A percentile compares a stretch with the other conserved stretches of the same genome.
These are phyloP conservation scores for Drosophila micromelanica DNA, from an alignment of 1,140 invertebrate genomes.

Conservation along the genomic window DNA sequence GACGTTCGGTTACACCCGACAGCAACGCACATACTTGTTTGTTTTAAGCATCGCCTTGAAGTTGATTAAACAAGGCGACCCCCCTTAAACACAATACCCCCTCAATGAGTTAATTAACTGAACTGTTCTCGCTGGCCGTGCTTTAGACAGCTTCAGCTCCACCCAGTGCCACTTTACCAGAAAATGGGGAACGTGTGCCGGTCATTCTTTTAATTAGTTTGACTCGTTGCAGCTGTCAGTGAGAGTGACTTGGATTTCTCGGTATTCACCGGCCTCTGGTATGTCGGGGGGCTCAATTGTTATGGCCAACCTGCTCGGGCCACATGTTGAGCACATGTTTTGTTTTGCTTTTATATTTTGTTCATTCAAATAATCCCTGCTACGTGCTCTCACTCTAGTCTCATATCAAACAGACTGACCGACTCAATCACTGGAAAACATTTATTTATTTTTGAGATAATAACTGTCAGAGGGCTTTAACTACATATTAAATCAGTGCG, in stretches of 20 bases:
- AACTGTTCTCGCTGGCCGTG: constrained; percentile 1
- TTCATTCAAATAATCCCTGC: constrained; percentile 20
- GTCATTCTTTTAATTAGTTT: constrained; percentile 47
- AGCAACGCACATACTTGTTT: no score
- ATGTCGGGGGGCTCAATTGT: not conserved
- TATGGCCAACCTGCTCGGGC: constrained; percentile 31
- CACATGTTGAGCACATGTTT: constrained; percentile 34
- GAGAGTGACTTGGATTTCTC: constrained; percentile 29
- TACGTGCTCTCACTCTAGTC: constrained; percentile 18
- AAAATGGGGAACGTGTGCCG: constrained; percentile 16
- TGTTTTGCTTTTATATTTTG: no score
- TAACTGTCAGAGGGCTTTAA: constrained; percentile 18
- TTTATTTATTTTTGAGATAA: constrained; percentile 1
- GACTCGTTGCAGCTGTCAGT: constrained; percentile 40
- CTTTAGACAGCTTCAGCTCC: constrained; percentile 5
- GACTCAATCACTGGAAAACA: constrained; percentile 12
- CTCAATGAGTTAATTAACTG: constrained; percentile 29
- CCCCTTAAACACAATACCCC: not conserved
- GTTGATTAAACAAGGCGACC: constrained; percentile 33
- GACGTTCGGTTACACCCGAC: no score
- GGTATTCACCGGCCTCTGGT: constrained; percentile 3
- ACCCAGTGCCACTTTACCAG: not conserved
- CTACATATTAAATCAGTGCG: constrained; percentile 3
- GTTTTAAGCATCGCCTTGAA: constrained; percentile 25
- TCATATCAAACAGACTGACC: constrained; percentile 6